These are phyloP conservation scores for Sarcophilus harrisii DNA, from an alignment of 2,797 vertebrate species.

Conservation along the genomic window DNA sequence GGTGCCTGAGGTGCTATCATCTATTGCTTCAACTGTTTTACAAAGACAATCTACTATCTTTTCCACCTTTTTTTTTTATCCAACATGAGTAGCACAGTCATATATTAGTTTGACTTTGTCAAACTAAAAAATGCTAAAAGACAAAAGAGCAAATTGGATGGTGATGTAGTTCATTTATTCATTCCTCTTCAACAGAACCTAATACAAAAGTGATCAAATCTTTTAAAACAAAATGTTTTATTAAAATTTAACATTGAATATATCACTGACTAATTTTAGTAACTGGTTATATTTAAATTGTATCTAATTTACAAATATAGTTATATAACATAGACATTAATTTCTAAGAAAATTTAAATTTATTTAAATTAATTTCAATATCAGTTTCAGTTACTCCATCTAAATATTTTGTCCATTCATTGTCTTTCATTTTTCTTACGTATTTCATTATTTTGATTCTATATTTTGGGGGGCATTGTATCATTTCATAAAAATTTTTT, in stretches of 20 bases:
- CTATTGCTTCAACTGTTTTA: neutral
- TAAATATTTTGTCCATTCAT: neutral
- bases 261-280: neutral
- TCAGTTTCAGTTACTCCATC: neutral
- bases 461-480: neutral
- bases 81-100: neutral
- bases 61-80: neutral
- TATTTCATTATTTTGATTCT: neutral
- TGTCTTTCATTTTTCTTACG: neutral
- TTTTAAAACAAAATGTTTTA: neutral
- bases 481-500: neutral
- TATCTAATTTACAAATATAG: neutral
- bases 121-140: neutral
- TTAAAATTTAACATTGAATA: neutral
- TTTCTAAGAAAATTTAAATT: no score
- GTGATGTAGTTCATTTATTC: neutral
- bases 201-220: neutral
- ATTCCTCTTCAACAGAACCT: neutral
- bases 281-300: neutral
- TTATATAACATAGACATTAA: neutral
- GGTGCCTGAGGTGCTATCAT: neutral
- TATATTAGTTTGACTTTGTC: neutral
- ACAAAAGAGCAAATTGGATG: neutral
- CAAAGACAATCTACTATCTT: neutral
- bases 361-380: neutral